These are phyloP conservation scores for Papilio protenor DNA, from an alignment of 2,888 invertebrate genomes.

Conservation along the genomic window DNA sequence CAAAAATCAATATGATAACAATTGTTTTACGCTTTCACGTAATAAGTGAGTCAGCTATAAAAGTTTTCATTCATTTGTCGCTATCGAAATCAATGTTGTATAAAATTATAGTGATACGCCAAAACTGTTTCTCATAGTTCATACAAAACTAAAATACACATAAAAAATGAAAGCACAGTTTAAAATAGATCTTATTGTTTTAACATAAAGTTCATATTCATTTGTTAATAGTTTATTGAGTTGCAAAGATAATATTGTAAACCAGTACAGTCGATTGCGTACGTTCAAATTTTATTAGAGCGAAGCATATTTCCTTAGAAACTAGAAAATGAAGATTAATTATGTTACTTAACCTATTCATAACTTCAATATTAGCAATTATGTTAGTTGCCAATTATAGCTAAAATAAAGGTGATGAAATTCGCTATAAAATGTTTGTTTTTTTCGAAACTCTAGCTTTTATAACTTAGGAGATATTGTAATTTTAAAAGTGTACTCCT, in stretches of 20 bases:
- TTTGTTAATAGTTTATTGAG: not conserved
- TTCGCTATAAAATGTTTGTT: too few relatives aligned
- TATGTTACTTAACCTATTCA: conserved; percentile 7
- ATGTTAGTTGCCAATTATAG: not conserved
- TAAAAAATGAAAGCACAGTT: conserved; percentile 22
- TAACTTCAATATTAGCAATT: not conserved
- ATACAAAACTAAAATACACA: not conserved
- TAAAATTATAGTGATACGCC: conserved; percentile 31
- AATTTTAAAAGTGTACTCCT: not conserved
- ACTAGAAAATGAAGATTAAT: conserved; percentile 40
- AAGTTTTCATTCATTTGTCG: conserved; percentile 3
- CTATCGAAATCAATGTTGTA: conserved; percentile 33
- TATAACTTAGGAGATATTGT: not conserved
- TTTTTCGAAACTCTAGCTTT: not conserved
- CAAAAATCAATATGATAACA: not conserved
- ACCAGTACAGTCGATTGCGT: conserved; percentile 42
- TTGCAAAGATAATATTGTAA: conserved; percentile 20
- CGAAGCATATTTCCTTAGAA: conserved; percentile 44
- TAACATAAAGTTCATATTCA: conserved; percentile 22
- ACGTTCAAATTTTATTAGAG: conserved; percentile 43
- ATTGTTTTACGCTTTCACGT: conserved; percentile 12
- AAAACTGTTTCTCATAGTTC: conserved; percentile 35
- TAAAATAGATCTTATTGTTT: conserved; percentile 10
- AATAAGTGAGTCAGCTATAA: not conserved
- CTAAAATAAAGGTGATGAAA: too few relatives aligned